phyloP scores from a whole-genome alignment of 2,113 vertebrate genomes.

The Siphamia tubifer region DNA sequence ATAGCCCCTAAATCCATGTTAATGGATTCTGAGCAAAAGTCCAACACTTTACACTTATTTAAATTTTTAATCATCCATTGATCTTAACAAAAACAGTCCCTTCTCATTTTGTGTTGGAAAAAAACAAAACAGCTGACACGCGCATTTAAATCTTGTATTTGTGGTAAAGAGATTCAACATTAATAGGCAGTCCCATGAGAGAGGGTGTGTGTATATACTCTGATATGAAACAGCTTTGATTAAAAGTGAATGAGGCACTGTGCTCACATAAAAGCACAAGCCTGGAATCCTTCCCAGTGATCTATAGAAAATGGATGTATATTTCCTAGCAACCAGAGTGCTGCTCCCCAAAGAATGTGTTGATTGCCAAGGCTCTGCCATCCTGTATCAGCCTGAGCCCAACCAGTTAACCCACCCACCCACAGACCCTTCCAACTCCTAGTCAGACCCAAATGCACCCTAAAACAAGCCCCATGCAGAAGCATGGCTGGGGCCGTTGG shows the following conservation, averaged over 20 bases:
- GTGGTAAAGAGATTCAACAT: slow-evolving; percentile 48
- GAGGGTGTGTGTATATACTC: slow-evolving; percentile 47
- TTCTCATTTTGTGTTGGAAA: slow-evolving; percentile 17
- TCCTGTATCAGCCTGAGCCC: slow-evolving; percentile 61
- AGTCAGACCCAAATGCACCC: slow-evolving; percentile 7
- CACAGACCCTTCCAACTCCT: neutral
- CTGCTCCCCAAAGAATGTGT: slow-evolving; percentile 74
- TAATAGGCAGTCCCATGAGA: slow-evolving; percentile 46
- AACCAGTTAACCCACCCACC: slow-evolving; percentile 32
- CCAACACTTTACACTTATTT: slow-evolving; percentile 30
- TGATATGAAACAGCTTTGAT: slow-evolving; percentile 77
- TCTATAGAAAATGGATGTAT: slow-evolving; percentile 76
- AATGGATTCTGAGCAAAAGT: slow-evolving; percentile 38
- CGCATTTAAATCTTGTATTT: slow-evolving; percentile 47
- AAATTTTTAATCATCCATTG: slow-evolving; percentile 52
- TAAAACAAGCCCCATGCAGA: slow-evolving; percentile 22
- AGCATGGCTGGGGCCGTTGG: slow-evolving; percentile 15
- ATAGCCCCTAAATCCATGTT: slow-evolving; percentile 30
- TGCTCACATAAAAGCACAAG: slow-evolving; percentile 65
- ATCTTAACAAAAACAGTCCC: slow-evolving; percentile 21
- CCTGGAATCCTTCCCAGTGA: slow-evolving; percentile 64
- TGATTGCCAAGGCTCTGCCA: slow-evolving; percentile 69
- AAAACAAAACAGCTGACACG: slow-evolving; percentile 27
- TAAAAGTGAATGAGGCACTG: slow-evolving; percentile 73
- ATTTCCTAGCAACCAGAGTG: slow-evolving; percentile 77